phyloP scores from a whole-genome alignment of 1,140 invertebrate genomes.

The Zaprionus tsacasi region DNA sequence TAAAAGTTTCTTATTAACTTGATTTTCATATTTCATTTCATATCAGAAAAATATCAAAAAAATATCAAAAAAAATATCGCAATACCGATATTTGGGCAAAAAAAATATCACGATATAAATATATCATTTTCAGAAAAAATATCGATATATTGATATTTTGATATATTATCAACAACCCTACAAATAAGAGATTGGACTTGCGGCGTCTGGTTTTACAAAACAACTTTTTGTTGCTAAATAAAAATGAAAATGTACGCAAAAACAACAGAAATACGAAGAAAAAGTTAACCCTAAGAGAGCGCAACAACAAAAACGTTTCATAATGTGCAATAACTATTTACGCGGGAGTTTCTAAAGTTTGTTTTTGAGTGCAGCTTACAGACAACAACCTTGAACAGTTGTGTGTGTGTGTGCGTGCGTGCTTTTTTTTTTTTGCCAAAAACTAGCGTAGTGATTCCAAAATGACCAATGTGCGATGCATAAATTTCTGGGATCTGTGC shows the following conservation, averaged over 20 bases:
- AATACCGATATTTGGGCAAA: no score
- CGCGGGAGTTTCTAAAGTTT: conserved; percentile 12
- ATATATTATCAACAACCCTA: no score
- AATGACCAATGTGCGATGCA: conserved; percentile 88
- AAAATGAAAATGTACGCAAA: conserved; percentile 25
- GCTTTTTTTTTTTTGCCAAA: conserved; percentile 8
- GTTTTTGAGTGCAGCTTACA: conserved; percentile 25
- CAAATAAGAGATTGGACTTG: conserved; percentile 22
- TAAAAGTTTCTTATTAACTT: no score
- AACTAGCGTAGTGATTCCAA: conserved; percentile 1
- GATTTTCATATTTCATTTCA: no score
- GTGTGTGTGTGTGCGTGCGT: background rate
- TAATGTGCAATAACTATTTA: conserved; percentile 27
- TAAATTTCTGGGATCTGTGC: conserved; percentile 90
- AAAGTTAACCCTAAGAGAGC: conserved; percentile 5
- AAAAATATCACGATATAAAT: no score
- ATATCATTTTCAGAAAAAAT: no score
- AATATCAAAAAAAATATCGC: no score
- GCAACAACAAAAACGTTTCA: background rate
- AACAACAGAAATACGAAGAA: background rate
- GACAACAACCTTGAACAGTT: conserved; percentile 44
- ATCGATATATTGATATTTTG: no score
- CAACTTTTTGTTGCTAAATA: conserved; percentile 26
- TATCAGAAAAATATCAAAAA: no score
- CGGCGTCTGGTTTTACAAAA: conserved; percentile 42